These are phyloP conservation scores for Campopleginae sp. DNA, from an alignment of 2,888 invertebrate species.

Conservation along the genomic window DNA sequence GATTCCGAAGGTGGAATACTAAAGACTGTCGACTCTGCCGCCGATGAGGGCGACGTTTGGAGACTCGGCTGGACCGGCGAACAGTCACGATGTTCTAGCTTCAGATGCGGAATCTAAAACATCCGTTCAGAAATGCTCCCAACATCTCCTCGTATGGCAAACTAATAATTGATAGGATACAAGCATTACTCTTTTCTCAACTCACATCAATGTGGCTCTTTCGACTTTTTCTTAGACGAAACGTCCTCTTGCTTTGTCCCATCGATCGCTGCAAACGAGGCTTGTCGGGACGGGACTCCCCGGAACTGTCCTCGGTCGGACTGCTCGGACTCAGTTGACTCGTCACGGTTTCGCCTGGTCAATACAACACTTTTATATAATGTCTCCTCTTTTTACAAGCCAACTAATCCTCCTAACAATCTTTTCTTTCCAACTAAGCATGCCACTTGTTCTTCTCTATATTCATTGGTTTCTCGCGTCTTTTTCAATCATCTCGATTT, in stretches of 20 bases:
- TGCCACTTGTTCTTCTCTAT: background rate
- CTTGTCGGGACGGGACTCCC: conserved; percentile 86
- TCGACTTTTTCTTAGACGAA: conserved; percentile 93
- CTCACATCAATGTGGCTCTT: conserved; percentile 89
- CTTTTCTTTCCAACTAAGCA: conserved; percentile 14
- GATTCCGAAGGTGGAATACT: conserved; percentile 76
- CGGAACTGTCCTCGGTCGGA: conserved; percentile 89
- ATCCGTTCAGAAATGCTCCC: background rate
- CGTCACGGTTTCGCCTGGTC: conserved; percentile 90
- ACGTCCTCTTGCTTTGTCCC: conserved; percentile 97
- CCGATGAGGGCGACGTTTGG: conserved; percentile 71
- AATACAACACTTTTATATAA: conserved; percentile 28
- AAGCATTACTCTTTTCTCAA: conserved; percentile 41
- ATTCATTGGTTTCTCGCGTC: background rate
- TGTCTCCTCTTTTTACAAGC: background rate
- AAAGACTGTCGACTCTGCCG: conserved; percentile 72
- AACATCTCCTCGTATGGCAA: background rate
- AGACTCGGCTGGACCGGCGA: conserved; percentile 64
- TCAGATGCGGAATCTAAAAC: conserved; percentile 85
- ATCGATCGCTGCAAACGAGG: conserved; percentile 95
- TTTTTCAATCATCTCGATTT: background rate
- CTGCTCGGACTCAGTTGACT: conserved; percentile 91
- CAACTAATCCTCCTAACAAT: conserved; percentile 5
- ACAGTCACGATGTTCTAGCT: conserved; percentile 83
- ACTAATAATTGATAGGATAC: background rate